phyloP scores from a whole-genome alignment of 2,888 invertebrate genomes.

The Isotomurus palustris region DNA sequence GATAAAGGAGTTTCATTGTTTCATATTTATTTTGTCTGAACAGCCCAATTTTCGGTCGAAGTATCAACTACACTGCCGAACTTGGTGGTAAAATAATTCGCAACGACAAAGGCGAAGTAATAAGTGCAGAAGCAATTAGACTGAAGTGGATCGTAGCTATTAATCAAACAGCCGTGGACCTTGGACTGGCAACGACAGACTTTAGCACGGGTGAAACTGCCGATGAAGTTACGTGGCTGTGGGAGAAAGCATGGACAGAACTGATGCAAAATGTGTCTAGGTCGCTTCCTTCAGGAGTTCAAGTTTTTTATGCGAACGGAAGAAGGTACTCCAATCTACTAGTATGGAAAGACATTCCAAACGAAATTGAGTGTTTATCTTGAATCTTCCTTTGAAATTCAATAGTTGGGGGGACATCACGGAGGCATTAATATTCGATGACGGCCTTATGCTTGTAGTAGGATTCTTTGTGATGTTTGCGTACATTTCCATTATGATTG shows the following conservation, averaged over 20 bases:
- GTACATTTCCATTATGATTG: conserved; percentile 67
- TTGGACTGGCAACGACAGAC: conserved; percentile 63
- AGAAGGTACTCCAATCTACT: conserved; percentile 53
- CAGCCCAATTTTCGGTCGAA: conserved; percentile 63
- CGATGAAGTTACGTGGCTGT: conserved; percentile 55
- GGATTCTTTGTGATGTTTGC: conserved; percentile 68
- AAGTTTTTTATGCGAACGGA: conserved; percentile 59
- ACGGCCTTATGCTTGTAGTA: conserved; percentile 62
- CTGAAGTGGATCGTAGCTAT: conserved; percentile 57
- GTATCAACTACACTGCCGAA: conserved; percentile 59
- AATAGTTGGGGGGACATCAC: conserved; percentile 71
- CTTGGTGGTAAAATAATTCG: conserved; percentile 58
- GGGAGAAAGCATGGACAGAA: conserved; percentile 59
- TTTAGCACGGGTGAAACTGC: conserved; percentile 74
- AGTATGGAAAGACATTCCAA: no score
- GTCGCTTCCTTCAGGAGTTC: conserved; percentile 49
- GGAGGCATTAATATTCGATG: conserved; percentile 65
- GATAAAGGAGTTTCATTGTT: background rate
- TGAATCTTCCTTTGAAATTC: conserved; percentile 13
- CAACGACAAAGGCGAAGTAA: conserved; percentile 59
- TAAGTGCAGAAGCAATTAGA: conserved; percentile 61
- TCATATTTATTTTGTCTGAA: background rate
- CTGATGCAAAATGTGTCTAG: conserved; percentile 51
- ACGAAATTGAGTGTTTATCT: background rate
- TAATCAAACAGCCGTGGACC: conserved; percentile 64